Base-by-base conservation (phyloP, 2,888 invertebrate species). In the Taenaris catops region DNA sequence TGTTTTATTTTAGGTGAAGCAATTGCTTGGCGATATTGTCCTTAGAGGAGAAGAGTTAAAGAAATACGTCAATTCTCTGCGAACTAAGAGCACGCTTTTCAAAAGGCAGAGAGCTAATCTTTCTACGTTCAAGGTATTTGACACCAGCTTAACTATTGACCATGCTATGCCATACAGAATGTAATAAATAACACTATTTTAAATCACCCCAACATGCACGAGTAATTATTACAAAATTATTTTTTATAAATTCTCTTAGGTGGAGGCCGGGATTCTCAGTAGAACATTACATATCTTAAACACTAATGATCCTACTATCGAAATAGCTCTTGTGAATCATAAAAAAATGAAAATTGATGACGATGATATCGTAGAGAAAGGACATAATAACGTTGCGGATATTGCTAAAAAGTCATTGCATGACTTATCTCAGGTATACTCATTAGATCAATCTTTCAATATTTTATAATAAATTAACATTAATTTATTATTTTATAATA, bases 11-110 rank as follows among this genome's bases (percentile, higher is more conserved):
- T 31, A 69, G 81, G 79, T 88, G 3, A 78, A 80, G 40, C 81
- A 87, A 48, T 70, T 87, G 8, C 70, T 89, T 23, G 93, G 93
- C 1, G 92, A 92, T 42, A 91, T 91, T 35, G 89, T 93, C 8
- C 83, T 94, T 9, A 89, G 93, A 52, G 95, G 94, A 11, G 95
- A 95, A 44, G 94, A 96, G 76, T 91, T 96, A 61, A 95, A 96
- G 70, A 91, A 92, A 49, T 96, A 96, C 69, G 94, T 96, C 7
- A 92, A 92, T 58, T 92, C 93, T 49, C 76, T 96, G 42, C 89
- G 96, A 38, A 91, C 92, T 29, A 94, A 95, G 64, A 95, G 94
- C 60, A 91, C 92, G 3, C 80, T 92, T 4, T 96, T 96, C 71
- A 96, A 96, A 78, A 90, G 93, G 60, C 93, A 93, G 63, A 87